A percentile compares a stretch with the other conserved stretches of the same genome.
phyloP scores from a whole-genome alignment of 64 coral and sea anemone genomes.

The Hydrozoanthus tunicans region DNA sequence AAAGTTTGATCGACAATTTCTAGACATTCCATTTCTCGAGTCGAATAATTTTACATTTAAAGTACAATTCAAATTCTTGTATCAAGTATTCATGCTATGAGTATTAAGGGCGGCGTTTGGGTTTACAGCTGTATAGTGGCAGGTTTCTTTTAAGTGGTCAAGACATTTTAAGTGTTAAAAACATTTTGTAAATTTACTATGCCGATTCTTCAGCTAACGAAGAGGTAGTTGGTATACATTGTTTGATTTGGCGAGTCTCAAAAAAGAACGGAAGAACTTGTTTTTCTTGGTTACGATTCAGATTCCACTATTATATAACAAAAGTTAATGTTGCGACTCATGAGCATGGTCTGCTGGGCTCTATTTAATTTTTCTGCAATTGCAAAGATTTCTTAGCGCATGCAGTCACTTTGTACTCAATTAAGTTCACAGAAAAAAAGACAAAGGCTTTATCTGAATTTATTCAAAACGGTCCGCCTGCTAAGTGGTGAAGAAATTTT shows the following conservation, averaged over 20 bases:
- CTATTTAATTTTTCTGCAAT: background rate
- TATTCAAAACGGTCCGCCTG: background rate
- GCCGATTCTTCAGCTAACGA: too few species aligned
- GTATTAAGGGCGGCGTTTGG: background rate
- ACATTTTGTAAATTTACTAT: too few species aligned
- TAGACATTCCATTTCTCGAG: background rate
- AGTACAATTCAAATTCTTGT: slow-evolving; percentile 18
- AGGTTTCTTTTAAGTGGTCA: background rate
- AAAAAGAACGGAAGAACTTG: background rate
- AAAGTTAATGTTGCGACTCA: background rate
- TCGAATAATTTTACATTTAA: slow-evolving; percentile 10
- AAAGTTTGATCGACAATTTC: background rate
- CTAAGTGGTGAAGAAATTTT: too few species aligned
- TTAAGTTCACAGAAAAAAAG: slow-evolving; percentile 7
- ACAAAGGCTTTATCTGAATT: background rate
- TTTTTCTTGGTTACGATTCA: background rate
- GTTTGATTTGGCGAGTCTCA: background rate
- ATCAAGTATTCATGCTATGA: background rate
- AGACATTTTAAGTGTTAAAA: background rate
- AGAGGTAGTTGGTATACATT: too few species aligned
- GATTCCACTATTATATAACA: background rate
- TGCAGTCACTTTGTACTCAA: slow-evolving; percentile 6
- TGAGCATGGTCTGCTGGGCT: background rate
- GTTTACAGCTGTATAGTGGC: background rate
- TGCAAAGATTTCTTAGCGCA: slow-evolving; percentile 20